Percentiles rank a stretch among this genome's conserved stretches.
These are phyloP conservation scores for Brachypteracias leptosomus DNA, from an alignment of 2,113 vertebrate species.

Conservation along the genomic window DNA sequence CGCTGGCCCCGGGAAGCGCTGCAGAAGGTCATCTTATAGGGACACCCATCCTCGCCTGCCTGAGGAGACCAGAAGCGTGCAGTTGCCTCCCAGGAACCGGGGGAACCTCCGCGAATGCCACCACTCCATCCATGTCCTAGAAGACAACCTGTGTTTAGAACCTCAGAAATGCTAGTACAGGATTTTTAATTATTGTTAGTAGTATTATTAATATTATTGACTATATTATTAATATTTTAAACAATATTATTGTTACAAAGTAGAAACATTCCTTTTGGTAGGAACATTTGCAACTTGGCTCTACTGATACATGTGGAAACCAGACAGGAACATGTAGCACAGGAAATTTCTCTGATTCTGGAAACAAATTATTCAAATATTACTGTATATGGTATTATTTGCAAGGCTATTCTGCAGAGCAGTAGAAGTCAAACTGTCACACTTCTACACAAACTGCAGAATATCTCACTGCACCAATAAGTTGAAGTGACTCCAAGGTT, in stretches of 20 bases:
- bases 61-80: fast-evolving
- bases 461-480: neutral
- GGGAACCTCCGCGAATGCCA: fast-evolving
- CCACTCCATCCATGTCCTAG: fast-evolving
- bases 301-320: fast-evolving
- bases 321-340: fast-evolving
- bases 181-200: neutral
- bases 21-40: fast-evolving
- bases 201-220: neutral
- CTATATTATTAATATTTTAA: neutral
- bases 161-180: neutral
- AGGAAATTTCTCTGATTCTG: neutral
- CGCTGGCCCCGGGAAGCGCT: fast-evolving
- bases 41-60: neutral
- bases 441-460: neutral
- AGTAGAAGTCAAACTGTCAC: neutral
- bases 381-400: fast-evolving
- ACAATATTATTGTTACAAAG: no score
- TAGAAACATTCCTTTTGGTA: neutral
- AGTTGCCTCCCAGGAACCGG: fast-evolving
- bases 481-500: neutral
- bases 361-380: neutral
- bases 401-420: neutral
- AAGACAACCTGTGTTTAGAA: fast-evolving
- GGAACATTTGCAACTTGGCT: neutral